phyloP scores from a whole-genome alignment of 1,140 invertebrate genomes.

The Drosophila hydei region DNA sequence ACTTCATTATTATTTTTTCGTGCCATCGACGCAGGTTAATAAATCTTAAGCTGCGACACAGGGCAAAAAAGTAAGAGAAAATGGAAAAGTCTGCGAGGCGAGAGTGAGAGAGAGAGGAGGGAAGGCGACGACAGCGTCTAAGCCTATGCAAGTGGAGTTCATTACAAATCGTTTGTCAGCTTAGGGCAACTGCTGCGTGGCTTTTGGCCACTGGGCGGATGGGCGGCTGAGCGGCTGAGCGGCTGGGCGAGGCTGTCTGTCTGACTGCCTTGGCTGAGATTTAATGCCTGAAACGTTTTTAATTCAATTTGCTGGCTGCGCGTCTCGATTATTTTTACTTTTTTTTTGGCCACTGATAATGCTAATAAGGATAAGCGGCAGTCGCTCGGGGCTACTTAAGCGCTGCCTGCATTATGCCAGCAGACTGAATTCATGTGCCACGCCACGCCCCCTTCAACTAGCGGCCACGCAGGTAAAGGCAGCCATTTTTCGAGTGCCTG shows the following conservation, averaged over 20 bases:
- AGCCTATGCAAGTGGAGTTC: constrained; percentile 63
- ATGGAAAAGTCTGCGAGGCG: constrained; percentile 26
- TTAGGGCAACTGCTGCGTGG: constrained; percentile 39
- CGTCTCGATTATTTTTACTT: constrained; percentile 81
- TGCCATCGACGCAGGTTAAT: constrained; percentile 70
- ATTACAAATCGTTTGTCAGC: constrained; percentile 81
- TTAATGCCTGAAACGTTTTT: constrained; percentile 74
- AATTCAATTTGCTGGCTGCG: constrained; percentile 70
- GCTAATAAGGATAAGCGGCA: constrained; percentile 78
- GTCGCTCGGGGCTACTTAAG: constrained; percentile 59
- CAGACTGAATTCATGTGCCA: too few species aligned
- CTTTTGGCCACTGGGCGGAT: background rate
- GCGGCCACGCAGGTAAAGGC: background rate
- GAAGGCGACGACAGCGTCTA: constrained; percentile 46
- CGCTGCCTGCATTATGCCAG: constrained; percentile 8
- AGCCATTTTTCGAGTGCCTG: constrained; percentile 16
- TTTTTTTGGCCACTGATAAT: constrained; percentile 73
- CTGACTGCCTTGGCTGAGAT: constrained; percentile 50
- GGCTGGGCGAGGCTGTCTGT: background rate
- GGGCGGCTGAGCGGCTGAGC: background rate
- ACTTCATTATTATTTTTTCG: constrained; percentile 37
- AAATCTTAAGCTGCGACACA: constrained; percentile 75
- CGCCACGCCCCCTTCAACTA: background rate
- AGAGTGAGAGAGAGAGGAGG: background rate
- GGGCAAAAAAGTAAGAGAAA: constrained; percentile 24